phyloP scores from a whole-genome alignment of 2,888 invertebrate species.

The Macrophya annulata region DNA sequence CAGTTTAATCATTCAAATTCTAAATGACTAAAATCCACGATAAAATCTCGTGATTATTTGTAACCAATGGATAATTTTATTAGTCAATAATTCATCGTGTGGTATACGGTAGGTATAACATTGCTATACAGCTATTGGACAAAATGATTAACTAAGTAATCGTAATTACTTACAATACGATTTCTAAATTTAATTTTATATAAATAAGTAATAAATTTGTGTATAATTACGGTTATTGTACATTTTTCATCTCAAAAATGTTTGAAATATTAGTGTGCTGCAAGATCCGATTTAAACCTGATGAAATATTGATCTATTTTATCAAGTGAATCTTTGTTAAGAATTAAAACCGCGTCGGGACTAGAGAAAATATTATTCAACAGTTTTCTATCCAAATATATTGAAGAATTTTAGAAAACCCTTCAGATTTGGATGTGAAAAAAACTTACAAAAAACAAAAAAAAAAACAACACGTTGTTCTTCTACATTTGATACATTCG shows the following conservation, averaged over 20 bases:
- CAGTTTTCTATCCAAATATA: not conserved
- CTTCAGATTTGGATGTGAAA: not conserved
- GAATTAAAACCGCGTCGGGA: not conserved
- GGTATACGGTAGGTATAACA: not conserved
- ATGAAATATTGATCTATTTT: not conserved
- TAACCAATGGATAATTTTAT: not conserved
- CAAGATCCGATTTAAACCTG: not conserved
- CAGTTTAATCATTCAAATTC: not conserved
- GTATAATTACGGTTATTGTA: not conserved
- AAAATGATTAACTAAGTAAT: not conserved
- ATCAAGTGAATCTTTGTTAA: not conserved
- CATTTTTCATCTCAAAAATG: not conserved
- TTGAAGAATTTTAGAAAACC: not conserved
- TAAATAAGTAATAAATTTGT: not conserved
- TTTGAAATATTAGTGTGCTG: not conserved
- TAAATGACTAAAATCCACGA: not conserved
- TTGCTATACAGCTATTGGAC: not conserved
- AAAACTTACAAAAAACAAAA: not conserved
- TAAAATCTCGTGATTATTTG: not conserved
- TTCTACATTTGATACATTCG: not conserved
- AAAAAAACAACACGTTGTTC: too few relatives aligned
- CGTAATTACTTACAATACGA: not conserved
- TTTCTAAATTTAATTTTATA: not conserved
- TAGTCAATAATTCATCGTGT: not conserved
- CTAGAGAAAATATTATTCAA: not conserved